Percentiles rank a stretch among this genome's conserved stretches.
These are phyloP conservation scores for Coryphaenoides rupestris DNA, from an alignment of 2,113 vertebrate genomes.

Conservation along the genomic window DNA sequence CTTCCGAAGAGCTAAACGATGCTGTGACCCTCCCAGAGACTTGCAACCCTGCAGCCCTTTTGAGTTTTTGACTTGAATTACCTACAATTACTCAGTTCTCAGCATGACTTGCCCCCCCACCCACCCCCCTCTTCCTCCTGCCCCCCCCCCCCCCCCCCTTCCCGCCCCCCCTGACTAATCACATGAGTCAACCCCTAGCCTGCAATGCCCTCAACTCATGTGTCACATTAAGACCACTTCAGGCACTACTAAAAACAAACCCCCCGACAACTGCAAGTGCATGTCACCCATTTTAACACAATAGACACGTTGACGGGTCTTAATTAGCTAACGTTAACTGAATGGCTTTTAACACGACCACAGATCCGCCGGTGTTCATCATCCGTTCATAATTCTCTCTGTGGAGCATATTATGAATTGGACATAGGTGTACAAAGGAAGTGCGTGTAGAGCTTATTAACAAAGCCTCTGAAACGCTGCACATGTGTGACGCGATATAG, in stretches of 20 bases:
- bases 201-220: constrained; percentile 40
- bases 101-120: constrained; percentile 54
- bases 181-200: constrained; percentile 47
- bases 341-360: constrained; percentile 30
- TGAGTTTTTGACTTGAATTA: constrained; percentile 51
- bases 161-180: constrained; percentile 43
- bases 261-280: constrained; percentile 26
- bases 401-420: constrained; percentile 66
- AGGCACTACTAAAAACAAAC: constrained; percentile 14
- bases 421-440: constrained; percentile 18
- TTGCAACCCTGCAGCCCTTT: constrained; percentile 55
- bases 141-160: constrained; percentile 25
- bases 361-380: constrained; percentile 55
- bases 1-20: not conserved
- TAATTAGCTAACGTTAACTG: constrained; percentile 21
- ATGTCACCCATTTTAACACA: constrained; percentile 44
- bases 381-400: constrained; percentile 68
- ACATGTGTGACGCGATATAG: constrained; percentile 32
- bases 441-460: constrained; percentile 23
- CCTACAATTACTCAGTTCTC: constrained; percentile 56
- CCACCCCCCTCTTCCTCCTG: constrained; percentile 20
- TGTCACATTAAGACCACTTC: constrained; percentile 34
- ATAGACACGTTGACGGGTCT: not conserved
- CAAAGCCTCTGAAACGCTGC: constrained; percentile 31
- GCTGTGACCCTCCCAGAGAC: constrained; percentile 3